Percentiles rank a stretch among this genome's conserved stretches.
These are phyloP conservation scores for Keiferia lycopersicella DNA, from an alignment of 2,888 invertebrate species.

Conservation along the genomic window DNA sequence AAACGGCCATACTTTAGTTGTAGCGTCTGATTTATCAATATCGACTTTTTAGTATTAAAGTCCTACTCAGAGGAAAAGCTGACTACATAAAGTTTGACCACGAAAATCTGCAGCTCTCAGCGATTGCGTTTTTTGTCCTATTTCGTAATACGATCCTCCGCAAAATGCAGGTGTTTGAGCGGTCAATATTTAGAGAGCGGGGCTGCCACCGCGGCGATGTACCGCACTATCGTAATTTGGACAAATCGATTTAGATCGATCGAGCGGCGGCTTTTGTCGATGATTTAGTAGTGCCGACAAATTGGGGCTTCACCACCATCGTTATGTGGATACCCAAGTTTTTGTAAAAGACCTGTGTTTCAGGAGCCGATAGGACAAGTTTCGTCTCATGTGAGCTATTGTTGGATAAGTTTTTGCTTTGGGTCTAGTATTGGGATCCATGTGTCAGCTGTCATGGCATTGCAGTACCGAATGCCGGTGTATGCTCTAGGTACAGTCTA, in stretches of 20 bases:
- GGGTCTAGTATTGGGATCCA: no score
- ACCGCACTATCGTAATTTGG: slow-evolving; percentile 66
- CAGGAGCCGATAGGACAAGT: no score
- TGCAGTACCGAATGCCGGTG: no score
- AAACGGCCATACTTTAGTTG: no score
- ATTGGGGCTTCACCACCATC: slow-evolving; percentile 63
- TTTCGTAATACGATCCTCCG: slow-evolving; percentile 34
- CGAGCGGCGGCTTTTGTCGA: slow-evolving; percentile 73
- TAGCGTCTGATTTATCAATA: no score
- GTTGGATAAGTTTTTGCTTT: no score
- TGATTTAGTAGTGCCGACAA: slow-evolving; percentile 78
- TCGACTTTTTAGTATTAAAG: no score
- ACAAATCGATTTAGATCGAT: slow-evolving; percentile 79
- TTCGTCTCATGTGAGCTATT: no score
- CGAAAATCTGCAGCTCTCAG: slow-evolving; percentile 5
- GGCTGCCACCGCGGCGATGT: slow-evolving; percentile 36
- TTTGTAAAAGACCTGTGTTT: slow-evolving; percentile 23
- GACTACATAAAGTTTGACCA: not conserved
- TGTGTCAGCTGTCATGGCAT: no score
- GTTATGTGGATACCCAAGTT: slow-evolving; percentile 49
- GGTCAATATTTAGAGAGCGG: slow-evolving; percentile 63
- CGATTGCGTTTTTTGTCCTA: slow-evolving; percentile 2
- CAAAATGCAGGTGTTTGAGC: slow-evolving; percentile 51
- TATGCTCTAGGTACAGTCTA: no score
- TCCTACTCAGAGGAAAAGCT: not conserved